phyloP scores from a whole-genome alignment of 2,113 vertebrate genomes.

The Galemys pyrenaicus region DNA sequence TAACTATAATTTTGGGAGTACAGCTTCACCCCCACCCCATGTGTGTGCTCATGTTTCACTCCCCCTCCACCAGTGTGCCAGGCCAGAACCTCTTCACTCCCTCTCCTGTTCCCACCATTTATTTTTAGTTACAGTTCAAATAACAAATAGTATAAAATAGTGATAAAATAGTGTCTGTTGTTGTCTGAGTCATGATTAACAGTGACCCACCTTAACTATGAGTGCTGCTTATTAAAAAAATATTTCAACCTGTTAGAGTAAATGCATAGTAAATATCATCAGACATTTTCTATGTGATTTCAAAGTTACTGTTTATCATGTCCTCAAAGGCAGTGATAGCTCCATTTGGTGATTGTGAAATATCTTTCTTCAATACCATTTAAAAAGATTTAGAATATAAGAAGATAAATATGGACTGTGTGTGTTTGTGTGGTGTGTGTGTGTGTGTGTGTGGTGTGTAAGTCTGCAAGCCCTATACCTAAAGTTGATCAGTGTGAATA shows the following conservation, averaged over 20 bases:
- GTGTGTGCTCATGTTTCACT: too few relatives aligned
- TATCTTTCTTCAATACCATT: background rate
- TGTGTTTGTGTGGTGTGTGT: too few relatives aligned
- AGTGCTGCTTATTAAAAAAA: background rate
- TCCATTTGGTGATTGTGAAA: background rate
- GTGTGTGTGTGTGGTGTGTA: background rate
- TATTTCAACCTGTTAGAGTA: background rate
- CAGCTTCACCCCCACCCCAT: too few relatives aligned
- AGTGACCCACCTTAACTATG: background rate
- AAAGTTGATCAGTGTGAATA: background rate
- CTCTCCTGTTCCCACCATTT: background rate
- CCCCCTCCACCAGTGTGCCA: too few relatives aligned
- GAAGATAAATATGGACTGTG: background rate
- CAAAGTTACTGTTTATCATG: background rate
- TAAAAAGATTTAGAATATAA: background rate
- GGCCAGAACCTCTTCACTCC: too few relatives aligned
- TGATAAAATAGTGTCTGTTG: background rate
- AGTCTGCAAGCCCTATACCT: background rate
- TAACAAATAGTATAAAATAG: background rate
- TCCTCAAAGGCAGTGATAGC: background rate
- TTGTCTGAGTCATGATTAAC: background rate
- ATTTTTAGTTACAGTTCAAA: background rate
- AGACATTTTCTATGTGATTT: background rate
- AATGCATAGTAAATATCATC: background rate
- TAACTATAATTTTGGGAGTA: too few relatives aligned